A percentile compares a stretch with the other conserved stretches of the same genome.
These are phyloP conservation scores for Himalopsyche japonica DNA, from an alignment of 2,888 invertebrate genomes.

Conservation along the genomic window DNA sequence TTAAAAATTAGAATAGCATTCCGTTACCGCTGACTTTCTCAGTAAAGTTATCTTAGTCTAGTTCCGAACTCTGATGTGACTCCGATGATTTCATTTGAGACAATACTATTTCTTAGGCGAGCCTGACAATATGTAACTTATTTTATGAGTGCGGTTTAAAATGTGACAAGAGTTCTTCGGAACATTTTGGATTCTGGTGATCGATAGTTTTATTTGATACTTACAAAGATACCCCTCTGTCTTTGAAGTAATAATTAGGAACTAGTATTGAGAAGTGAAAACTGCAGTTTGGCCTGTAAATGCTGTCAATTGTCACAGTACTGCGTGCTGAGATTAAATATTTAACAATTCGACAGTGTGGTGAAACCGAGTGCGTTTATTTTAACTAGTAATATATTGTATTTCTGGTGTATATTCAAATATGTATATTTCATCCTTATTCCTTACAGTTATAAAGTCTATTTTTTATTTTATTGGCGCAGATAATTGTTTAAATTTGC, in stretches of 20 bases:
- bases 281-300: not conserved
- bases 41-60: constrained; percentile 3
- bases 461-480: too few relatives aligned
- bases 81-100: constrained; percentile 2
- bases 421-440: not conserved
- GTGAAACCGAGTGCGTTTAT: not conserved
- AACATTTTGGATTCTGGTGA: not conserved
- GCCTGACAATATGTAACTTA: not conserved
- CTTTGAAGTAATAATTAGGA: not conserved
- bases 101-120: not conserved
- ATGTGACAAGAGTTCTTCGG: not conserved
- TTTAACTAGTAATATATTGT: not conserved
- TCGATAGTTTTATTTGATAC: not conserved
- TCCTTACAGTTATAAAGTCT: not conserved
- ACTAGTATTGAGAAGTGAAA: not conserved
- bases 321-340: not conserved
- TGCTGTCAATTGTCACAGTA: not conserved
- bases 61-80: constrained; percentile 8
- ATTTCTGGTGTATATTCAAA: not conserved
- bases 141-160: not conserved
- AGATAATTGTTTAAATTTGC: too few relatives aligned
- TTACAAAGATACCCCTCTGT: not conserved
- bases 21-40: constrained; percentile 27
- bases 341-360: not conserved
- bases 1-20: constrained; percentile 25